phyloP scores from a whole-genome alignment of 2,797 vertebrate species.

The Sebastes taczanowskii region DNA sequence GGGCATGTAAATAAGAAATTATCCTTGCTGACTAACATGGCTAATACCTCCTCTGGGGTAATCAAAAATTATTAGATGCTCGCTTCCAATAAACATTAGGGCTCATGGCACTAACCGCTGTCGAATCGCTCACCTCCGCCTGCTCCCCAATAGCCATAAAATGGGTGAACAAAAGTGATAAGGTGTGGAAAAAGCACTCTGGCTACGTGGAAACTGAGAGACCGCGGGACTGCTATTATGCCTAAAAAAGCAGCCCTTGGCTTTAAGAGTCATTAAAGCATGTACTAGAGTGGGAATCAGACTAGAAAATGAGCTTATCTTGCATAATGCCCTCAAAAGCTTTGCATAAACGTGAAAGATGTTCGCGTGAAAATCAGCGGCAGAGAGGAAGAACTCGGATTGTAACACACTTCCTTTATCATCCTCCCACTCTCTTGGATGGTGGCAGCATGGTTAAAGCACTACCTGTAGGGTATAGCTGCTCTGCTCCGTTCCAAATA shows the following conservation, averaged over 20 bases:
- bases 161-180: slow-evolving; percentile 79
- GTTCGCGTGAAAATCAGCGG: slow-evolving; percentile 76
- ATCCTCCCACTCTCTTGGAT: slow-evolving; percentile 83
- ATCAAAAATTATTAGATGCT: slow-evolving; percentile 87
- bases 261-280: slow-evolving; percentile 84
- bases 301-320: slow-evolving; percentile 87
- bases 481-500: slow-evolving; percentile 60
- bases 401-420: slow-evolving; percentile 77
- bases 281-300: slow-evolving; percentile 82
- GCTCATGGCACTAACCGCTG: slow-evolving; percentile 80
- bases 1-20: slow-evolving; percentile 89
- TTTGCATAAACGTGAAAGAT: slow-evolving; percentile 86
- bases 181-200: slow-evolving; percentile 78
- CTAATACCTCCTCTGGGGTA: slow-evolving; percentile 88
- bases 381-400: slow-evolving; percentile 73
- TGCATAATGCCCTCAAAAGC: slow-evolving; percentile 84
- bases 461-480: slow-evolving; percentile 84
- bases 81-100: slow-evolving; percentile 83
- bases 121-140: slow-evolving; percentile 79
- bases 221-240: slow-evolving; percentile 72
- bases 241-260: slow-evolving; percentile 78
- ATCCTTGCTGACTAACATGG: slow-evolving; percentile 88
- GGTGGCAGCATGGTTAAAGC: slow-evolving; percentile 72
- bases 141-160: slow-evolving; percentile 77
- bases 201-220: slow-evolving; percentile 64